Conservation (phyloP, 64 coral and sea anemone species). For the Platygyra sinensis region DNA sequence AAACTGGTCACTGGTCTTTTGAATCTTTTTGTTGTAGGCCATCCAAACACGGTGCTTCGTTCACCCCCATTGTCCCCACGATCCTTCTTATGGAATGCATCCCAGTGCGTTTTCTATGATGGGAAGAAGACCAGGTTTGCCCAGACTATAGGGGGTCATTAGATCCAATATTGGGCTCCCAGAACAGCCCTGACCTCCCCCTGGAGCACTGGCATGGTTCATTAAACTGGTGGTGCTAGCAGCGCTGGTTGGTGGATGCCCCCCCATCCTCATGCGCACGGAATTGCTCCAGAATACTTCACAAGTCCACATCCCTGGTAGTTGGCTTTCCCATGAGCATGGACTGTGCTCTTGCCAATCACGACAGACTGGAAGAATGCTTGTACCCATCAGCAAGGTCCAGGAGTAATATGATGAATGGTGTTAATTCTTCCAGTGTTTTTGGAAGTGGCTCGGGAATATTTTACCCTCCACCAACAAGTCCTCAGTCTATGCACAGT, state of each 20-base stretch:
- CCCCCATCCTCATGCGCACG: constrained; percentile 78
- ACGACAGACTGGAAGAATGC: constrained; percentile 80
- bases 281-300: constrained; percentile 85
- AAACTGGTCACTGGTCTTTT: constrained; percentile 33
- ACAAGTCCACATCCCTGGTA: constrained; percentile 66
- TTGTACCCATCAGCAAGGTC: constrained; percentile 48
- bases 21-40: constrained; percentile 79
- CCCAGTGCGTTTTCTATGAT: constrained; percentile 98
- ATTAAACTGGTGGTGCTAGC: constrained; percentile 57
- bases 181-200: constrained; percentile 76
- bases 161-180: constrained; percentile 89
- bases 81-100: constrained; percentile 89
- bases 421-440: constrained; percentile 66
- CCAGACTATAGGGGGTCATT: constrained; percentile 69
- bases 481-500: constrained; percentile 80
- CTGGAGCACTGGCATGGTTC: constrained; percentile 79
- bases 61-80: constrained; percentile 97
- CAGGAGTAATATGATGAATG: constrained; percentile 75
- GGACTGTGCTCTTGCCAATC: constrained; percentile 59
- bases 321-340: constrained; percentile 84
- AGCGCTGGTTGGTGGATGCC: constrained; percentile 89
- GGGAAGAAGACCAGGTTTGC: constrained; percentile 87
- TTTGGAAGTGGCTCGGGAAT: constrained; percentile 89
- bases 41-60: constrained; percentile 88
- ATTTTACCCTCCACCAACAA: constrained; percentile 86